These are phyloP conservation scores for Oostethus manadensis DNA, from an alignment of 2,113 vertebrate species.

Conservation along the genomic window DNA sequence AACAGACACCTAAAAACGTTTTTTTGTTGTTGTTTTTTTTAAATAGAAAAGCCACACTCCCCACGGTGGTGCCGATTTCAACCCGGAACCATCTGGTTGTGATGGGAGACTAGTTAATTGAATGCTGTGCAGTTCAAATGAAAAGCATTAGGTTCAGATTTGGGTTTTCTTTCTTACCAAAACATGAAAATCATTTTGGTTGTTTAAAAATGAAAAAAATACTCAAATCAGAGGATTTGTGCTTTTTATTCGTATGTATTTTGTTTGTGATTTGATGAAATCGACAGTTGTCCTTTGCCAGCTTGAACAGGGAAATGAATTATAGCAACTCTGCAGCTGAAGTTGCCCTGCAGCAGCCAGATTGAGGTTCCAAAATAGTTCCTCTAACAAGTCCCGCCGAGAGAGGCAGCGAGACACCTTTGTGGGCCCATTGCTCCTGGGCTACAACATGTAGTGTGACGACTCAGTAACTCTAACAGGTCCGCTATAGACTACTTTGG, in stretches of 20 bases:
- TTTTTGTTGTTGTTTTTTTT: too few species aligned
- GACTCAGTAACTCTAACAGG: conserved; percentile 70
- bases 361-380: conserved; percentile 55
- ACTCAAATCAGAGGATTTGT: background rate
- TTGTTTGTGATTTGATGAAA: background rate
- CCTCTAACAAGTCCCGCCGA: conserved; percentile 68
- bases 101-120: too few species aligned
- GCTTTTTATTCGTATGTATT: background rate
- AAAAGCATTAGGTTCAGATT: too few species aligned
- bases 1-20: too few species aligned
- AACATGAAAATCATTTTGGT: background rate
- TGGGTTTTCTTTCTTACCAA: too few species aligned
- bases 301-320: background rate
- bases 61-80: too few species aligned
- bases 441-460: conserved; percentile 68
- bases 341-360: conserved; percentile 27
- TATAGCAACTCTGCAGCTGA: conserved; percentile 20
- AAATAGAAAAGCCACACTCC: too few species aligned
- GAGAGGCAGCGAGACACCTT: conserved; percentile 58
- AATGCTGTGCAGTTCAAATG: too few species aligned
- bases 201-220: background rate
- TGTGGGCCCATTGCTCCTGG: conserved; percentile 56
- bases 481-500: conserved; percentile 64
- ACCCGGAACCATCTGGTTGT: too few species aligned
- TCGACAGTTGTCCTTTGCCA: background rate